Evolutionary conservation across 2,113 vertebrate species (phyloP).

Genomic region (Lepus americanus): DNA sequence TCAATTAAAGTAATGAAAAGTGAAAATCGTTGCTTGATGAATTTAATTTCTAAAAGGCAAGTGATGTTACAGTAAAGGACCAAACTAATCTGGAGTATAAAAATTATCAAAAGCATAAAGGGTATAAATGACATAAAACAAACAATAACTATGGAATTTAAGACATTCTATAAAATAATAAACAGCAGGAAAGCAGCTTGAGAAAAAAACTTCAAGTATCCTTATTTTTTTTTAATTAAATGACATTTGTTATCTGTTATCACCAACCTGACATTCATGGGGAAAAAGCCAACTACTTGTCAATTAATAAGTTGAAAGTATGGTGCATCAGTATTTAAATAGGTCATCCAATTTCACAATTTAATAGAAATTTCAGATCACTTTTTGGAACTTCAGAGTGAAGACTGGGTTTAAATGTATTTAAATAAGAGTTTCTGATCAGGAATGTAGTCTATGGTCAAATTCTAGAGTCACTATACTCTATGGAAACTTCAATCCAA

Average conservation of each 20-base stretch:
- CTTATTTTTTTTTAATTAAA: too few species aligned
- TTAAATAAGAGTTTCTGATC: conserved; percentile 54
- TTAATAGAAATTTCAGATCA: conserved; percentile 25
- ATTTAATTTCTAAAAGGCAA: conserved; percentile 64
- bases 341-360: conserved; percentile 27
- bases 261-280: background rate
- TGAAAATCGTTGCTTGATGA: conserved; percentile 53
- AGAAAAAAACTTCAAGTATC: background rate
- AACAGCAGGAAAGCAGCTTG: conserved; percentile 1
- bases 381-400: background rate
- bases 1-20: conserved; percentile 66
- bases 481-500: background rate
- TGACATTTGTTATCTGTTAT: background rate
- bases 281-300: conserved; percentile 40
- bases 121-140: conserved; percentile 16
- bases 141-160: conserved; percentile 50
- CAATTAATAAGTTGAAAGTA: conserved; percentile 38
- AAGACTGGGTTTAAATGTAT: background rate
- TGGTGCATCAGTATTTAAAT: conserved; percentile 8
- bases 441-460: background rate
- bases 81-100: conserved; percentile 36
- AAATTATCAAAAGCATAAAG: conserved; percentile 22
- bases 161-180: conserved; percentile 59
- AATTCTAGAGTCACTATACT: conserved; percentile 1
- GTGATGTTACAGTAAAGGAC: background rate